Evolutionary conservation across 2,797 vertebrate species (phyloP), one percentile per base, ranked within the genome.

Genomic region (Sebastes matsubarae): DNA sequence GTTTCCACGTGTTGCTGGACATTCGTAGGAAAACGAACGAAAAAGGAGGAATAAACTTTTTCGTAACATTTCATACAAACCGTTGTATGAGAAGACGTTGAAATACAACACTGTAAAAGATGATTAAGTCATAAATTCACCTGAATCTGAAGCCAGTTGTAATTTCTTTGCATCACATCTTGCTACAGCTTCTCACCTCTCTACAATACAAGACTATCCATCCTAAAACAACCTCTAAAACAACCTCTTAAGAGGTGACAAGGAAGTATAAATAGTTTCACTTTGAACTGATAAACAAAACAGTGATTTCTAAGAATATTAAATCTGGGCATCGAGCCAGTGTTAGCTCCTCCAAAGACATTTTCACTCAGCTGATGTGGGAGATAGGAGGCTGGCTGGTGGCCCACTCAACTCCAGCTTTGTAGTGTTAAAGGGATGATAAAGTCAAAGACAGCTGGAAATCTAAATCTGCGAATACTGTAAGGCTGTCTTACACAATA

Each of bases 271-370:
- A 83, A 87, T 83, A 83, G 42, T 83, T 88, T 85, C 65, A 77
- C 65, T 71, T 81, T 71, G 52, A 79, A 69, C 70, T 54, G 79
- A 84, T 82, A 88, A 91, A 88, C 75, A 88, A 61, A 58, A 74
- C 71, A 60, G 76, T 72, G 68, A 80, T 86, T 79, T 74, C 63
- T 75, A 79, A 75, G 73, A 79, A 88, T 86, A 86, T 90, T 83
- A 81, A 30, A 72, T 87, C 88, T 83, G 90, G 92, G 90, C 88
- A 65, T 38, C 0, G n/a, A 66, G 90, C 92, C 93, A 93, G 83
- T 2, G 27, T 72, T 64, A 55, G 70, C 84, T 91, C 70, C 75
- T 87, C 55, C 58, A 64, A 69, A 80, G 74, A 83, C 55, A 24
- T 70, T 83, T 89, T 88, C 83, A 83, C 89, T 82, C 24, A 74